These are phyloP conservation scores for Charaxes varanes DNA, from an alignment of 1,140 invertebrate genomes.

Conservation along the genomic window DNA sequence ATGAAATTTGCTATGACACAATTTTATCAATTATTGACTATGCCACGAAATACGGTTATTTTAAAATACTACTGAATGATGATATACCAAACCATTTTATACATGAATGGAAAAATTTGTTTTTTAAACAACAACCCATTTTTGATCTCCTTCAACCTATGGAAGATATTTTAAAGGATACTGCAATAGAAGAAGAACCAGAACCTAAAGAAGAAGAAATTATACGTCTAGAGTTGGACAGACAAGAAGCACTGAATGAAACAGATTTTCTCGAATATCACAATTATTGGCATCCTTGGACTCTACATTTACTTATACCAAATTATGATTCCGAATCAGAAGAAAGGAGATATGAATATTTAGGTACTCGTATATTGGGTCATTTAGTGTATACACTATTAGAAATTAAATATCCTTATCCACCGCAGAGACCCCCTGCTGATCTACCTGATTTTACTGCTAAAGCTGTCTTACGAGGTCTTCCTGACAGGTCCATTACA, in stretches of 20 bases:
- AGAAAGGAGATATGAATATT: constrained; percentile 56
- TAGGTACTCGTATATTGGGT: constrained; percentile 70
- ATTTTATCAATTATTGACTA: constrained; percentile 73
- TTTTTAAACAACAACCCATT: constrained; percentile 71
- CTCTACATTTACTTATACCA: constrained; percentile 45
- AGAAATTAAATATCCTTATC: constrained; percentile 72
- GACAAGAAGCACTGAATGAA: constrained; percentile 56
- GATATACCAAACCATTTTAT: constrained; percentile 64
- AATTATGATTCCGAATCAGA: constrained; percentile 57
- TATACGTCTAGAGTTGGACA: constrained; percentile 44
- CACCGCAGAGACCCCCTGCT: constrained; percentile 40
- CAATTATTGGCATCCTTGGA: constrained; percentile 58
- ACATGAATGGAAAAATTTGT: constrained; percentile 73
- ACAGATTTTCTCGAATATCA: constrained; percentile 62
- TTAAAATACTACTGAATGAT: constrained; percentile 51
- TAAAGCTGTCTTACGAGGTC: constrained; percentile 68
- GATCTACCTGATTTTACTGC: constrained; percentile 53
- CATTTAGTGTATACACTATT: constrained; percentile 75
- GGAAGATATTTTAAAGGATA: constrained; percentile 49
- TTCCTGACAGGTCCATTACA: constrained; percentile 59
- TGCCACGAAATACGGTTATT: constrained; percentile 68
- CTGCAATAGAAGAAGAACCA: constrained; percentile 30
- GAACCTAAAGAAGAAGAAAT: constrained; percentile 42
- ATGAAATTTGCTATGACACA: constrained; percentile 69
- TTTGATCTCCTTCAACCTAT: constrained; percentile 57